A percentile compares a stretch with the other conserved stretches of the same genome.
These are phyloP conservation scores for Octonoba sinensis DNA, from an alignment of 2,888 invertebrate species.

Conservation along the genomic window DNA sequence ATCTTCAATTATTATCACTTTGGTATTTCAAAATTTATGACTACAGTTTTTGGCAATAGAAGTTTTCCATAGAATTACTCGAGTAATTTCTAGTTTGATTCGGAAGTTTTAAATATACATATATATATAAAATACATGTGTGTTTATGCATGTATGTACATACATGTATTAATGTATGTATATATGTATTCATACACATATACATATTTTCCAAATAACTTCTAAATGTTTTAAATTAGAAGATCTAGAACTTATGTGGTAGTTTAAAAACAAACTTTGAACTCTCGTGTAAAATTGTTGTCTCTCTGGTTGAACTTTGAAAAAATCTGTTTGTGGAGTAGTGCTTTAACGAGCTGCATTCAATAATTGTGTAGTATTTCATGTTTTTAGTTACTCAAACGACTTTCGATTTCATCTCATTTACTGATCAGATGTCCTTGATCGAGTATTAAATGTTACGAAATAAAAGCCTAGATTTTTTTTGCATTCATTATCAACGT, in stretches of 20 bases:
- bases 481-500: too few relatives aligned
- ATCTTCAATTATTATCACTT: slow-evolving; percentile 1
- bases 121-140: slow-evolving; percentile 13
- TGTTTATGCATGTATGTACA: slow-evolving; percentile 14
- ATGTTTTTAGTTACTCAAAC: too few relatives aligned
- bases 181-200: slow-evolving; percentile 19
- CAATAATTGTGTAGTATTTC: too few relatives aligned
- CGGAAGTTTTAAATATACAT: neutral
- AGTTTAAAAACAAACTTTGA: slow-evolving; percentile 23
- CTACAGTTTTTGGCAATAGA: slow-evolving; percentile 9
- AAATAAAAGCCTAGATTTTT: too few relatives aligned
- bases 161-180: slow-evolving; percentile 15
- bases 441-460: too few relatives aligned
- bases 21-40: slow-evolving; percentile 4
- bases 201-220: slow-evolving; percentile 14
- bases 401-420: too few relatives aligned
- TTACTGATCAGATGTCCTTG: too few relatives aligned
- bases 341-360: too few relatives aligned
- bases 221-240: slow-evolving; percentile 43
- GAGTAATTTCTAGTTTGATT: slow-evolving; percentile 4
- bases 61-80: slow-evolving; percentile 18
- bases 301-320: slow-evolving; percentile 16
- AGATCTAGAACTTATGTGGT: slow-evolving; percentile 29
- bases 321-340: slow-evolving; percentile 10
- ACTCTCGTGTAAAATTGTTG: slow-evolving; percentile 8